Base-by-base conservation (phyloP, 2,113 vertebrate genomes). In the Cryptoleucopteryx plumbea region DNA sequence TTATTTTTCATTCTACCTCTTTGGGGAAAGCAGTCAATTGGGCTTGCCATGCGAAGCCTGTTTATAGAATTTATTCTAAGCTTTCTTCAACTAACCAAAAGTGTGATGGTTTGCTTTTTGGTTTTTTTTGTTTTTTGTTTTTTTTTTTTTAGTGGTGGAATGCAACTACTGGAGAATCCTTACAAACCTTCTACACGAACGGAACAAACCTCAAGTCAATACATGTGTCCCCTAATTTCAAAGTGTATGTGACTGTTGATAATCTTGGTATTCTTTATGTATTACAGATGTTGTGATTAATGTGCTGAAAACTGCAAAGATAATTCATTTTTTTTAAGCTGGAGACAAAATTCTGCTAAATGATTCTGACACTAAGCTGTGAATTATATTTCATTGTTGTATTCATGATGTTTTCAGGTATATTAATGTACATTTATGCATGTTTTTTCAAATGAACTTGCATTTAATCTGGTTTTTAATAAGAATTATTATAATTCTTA, bases 201-300 rank as follows among this genome's bases (percentile, higher is more conserved):
- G 99, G 99, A 95, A 98, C 98, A 53, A 98, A 99, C 73, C 97
- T 99, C 70, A 99, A 99, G 98, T 99, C 98, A 88, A 98, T 99
- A 94, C 98, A 99, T 1, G 99, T 99, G 88, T 99, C 99, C 2
- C 87, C 98, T 13, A 96, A 99, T 97, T 99, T 99, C 98, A 98
- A 95, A 96, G 98, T 99, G 31, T 99, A 98, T 36, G 98, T 99
- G 96, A 99, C 99, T 95, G 98, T 99, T 75, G 99, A 99, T 98
- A 99, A 98, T 95, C 99, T 99, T 63, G 99, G 99, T 42, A 99
- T 99, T 97, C 99, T 99, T 91, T 99, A 99, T 95, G 92, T 99
- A 86, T 98, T 99, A 79, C 98, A 97, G 98, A 98, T 98, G 80
- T 94, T 98, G 82, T 98, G 98, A 92, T 97, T 91, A 95, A 66